Evolutionary conservation across 1,140 invertebrate genomes (phyloP).

Genomic region (Drosophila micromelanica): DNA sequence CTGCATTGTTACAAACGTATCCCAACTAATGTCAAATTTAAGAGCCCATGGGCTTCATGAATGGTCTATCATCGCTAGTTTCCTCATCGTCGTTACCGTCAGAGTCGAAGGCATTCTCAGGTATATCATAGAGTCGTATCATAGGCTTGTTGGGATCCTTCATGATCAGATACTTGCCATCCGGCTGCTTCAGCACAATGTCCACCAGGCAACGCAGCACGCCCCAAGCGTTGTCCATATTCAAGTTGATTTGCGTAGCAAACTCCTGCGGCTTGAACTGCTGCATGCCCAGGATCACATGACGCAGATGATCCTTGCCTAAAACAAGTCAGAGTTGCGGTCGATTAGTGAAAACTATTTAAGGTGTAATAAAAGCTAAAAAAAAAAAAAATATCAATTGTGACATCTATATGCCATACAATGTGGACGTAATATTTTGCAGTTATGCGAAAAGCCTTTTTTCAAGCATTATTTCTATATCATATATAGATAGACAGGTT

Average conservation of each 20-base stretch:
- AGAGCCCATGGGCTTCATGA: slow-evolving; percentile 12
- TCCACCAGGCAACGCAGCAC: slow-evolving; percentile 98
- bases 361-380: too few relatives aligned
- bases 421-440: too few relatives aligned
- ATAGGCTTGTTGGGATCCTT: slow-evolving; percentile 99
- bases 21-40: neutral
- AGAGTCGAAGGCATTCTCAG: slow-evolving; percentile 98
- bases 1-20: neutral
- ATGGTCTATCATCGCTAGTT: slow-evolving; percentile 85
- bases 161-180: slow-evolving; percentile 99
- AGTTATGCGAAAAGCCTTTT: too few relatives aligned
- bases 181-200: slow-evolving; percentile 98
- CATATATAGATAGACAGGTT: too few relatives aligned
- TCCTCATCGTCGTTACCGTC: slow-evolving; percentile 94
- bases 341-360: too few relatives aligned
- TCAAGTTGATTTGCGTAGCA: slow-evolving; percentile 99
- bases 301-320: slow-evolving; percentile 94
- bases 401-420: too few relatives aligned
- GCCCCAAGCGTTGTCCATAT: slow-evolving; percentile 99
- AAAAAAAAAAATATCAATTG: too few relatives aligned
- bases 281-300: slow-evolving; percentile 98
- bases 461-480: too few relatives aligned
- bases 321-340: neutral
- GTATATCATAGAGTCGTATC: slow-evolving; percentile 98
- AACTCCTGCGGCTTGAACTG: slow-evolving; percentile 99